Evolutionary conservation across 1,140 invertebrate genomes (phyloP).

Genomic region (Zaprionus lachaisei): DNA sequence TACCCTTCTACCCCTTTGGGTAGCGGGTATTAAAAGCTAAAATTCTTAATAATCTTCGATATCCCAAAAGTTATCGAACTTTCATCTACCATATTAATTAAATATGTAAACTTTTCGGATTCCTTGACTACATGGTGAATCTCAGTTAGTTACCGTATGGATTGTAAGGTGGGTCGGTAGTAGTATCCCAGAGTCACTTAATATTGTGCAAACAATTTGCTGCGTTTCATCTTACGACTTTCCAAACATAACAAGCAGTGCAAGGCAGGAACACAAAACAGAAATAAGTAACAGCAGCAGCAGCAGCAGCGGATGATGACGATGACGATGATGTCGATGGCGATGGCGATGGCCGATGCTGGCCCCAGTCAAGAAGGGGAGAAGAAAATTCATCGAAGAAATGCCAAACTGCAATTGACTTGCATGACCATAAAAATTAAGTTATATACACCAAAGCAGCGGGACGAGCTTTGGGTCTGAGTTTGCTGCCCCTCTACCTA

Average conservation of each 20-base stretch:
- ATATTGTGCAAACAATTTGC: constrained; percentile 70
- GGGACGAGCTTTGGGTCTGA: constrained; percentile 12
- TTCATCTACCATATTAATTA: no score
- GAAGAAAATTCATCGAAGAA: constrained; percentile 69
- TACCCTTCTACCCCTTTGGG: no score
- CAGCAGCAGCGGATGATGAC: constrained; percentile 4
- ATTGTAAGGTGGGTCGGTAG: no score
- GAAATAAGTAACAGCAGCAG: constrained; percentile 23
- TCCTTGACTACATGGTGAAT: no score
- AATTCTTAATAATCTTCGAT: no score
- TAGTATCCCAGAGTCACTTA: constrained; percentile 40
- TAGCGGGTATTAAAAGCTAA: no score
- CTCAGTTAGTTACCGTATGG: no score
- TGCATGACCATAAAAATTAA: constrained; percentile 82
- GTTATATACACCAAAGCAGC: constrained; percentile 70
- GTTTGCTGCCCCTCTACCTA: not conserved
- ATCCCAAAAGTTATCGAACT: no score
- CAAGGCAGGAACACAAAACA: constrained; percentile 30
- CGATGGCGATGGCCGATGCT: constrained; percentile 33
- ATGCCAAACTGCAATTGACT: constrained; percentile 82
- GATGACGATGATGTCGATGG: constrained; percentile 52
- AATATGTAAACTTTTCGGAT: no score
- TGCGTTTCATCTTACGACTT: constrained; percentile 67
- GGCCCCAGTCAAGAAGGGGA: constrained; percentile 13
- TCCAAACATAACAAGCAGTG: constrained; percentile 43